These are phyloP conservation scores for Pentalonia nigronervosa DNA, from an alignment of 1,140 invertebrate genomes.

Conservation along the genomic window DNA sequence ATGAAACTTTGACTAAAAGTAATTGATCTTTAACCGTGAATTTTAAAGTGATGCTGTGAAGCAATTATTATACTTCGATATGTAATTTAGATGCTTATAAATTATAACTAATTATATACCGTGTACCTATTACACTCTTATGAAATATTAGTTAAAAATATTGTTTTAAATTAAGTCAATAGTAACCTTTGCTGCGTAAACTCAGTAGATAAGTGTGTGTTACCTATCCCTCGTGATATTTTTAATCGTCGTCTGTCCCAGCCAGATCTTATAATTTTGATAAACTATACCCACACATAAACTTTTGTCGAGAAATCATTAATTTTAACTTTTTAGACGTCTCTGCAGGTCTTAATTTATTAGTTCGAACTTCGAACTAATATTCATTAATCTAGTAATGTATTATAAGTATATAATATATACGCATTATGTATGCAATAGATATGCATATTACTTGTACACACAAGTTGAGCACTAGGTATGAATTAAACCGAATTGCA, in stretches of 20 bases:
- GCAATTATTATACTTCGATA: neutral
- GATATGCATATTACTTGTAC: neutral
- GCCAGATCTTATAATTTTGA: slow-evolving; percentile 12
- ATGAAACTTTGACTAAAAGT: neutral
- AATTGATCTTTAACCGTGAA: neutral
- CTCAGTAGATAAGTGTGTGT: too few relatives aligned
- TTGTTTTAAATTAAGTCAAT: neutral
- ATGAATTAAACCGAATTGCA: neutral
- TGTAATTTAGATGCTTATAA: neutral
- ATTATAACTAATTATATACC: too few relatives aligned
- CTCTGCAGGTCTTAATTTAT: slow-evolving; percentile 14
- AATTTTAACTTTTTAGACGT: neutral
- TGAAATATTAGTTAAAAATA: neutral
- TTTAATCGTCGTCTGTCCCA: neutral
- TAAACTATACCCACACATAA: slow-evolving; percentile 6
- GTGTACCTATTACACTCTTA: too few relatives aligned
- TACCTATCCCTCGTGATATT: neutral
- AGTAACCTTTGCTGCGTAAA: neutral
- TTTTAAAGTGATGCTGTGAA: neutral
- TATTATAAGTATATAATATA: neutral
- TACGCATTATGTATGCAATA: neutral
- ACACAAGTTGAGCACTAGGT: neutral
- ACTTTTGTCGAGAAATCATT: neutral
- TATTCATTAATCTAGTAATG: slow-evolving; percentile 2
- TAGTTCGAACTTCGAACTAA: neutral